Conservation (phyloP, 2,888 invertebrate genomes). For the Drosophila histrio region DNA sequence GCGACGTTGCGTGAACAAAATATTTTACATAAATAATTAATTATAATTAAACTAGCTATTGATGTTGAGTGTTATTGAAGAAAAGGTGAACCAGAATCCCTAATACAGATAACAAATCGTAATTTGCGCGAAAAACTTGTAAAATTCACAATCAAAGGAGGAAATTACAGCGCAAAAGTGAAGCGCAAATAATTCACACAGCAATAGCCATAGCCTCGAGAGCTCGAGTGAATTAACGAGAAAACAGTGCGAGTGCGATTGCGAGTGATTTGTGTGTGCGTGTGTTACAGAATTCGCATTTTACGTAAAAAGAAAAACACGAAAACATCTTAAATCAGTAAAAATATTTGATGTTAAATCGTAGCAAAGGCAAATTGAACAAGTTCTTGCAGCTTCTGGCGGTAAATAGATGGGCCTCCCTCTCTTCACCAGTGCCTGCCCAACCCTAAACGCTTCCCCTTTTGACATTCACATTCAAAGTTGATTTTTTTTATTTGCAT, state of each 20-base stretch:
- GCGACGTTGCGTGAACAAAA: slow-evolving; percentile 78
- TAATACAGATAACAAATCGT: slow-evolving; percentile 21
- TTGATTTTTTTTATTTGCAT: slow-evolving; percentile 43
- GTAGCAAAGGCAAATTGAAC: slow-evolving; percentile 83
- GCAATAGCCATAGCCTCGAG: slow-evolving; percentile 52
- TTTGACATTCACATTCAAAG: slow-evolving; percentile 51
- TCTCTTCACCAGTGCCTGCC: slow-evolving; percentile 14
- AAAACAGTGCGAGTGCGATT: slow-evolving; percentile 63
- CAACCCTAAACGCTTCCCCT: slow-evolving; percentile 63
- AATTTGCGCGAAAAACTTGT: slow-evolving; percentile 27
- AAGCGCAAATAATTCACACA: slow-evolving; percentile 65
- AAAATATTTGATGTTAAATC: slow-evolving; percentile 82
- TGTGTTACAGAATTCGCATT: slow-evolving; percentile 72
- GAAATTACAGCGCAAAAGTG: slow-evolving; percentile 64
- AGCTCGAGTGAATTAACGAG: slow-evolving; percentile 66
- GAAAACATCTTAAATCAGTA: slow-evolving; percentile 50
- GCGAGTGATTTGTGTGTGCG: slow-evolving; percentile 59
- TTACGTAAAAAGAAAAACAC: slow-evolving; percentile 63
- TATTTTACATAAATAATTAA: slow-evolving; percentile 72
- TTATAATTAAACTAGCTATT: slow-evolving; percentile 52
- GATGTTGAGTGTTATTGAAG: slow-evolving; percentile 53
- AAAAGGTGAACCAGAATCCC: slow-evolving; percentile 60
- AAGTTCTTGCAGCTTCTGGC: slow-evolving; percentile 83
- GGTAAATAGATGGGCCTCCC: slow-evolving; percentile 73
- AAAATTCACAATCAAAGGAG: slow-evolving; percentile 37